A percentile compares a stretch with the other conserved stretches of the same genome.
These are phyloP conservation scores for Trissoscelio sp. DNA, from an alignment of 2,888 invertebrate genomes.

Conservation along the genomic window DNA sequence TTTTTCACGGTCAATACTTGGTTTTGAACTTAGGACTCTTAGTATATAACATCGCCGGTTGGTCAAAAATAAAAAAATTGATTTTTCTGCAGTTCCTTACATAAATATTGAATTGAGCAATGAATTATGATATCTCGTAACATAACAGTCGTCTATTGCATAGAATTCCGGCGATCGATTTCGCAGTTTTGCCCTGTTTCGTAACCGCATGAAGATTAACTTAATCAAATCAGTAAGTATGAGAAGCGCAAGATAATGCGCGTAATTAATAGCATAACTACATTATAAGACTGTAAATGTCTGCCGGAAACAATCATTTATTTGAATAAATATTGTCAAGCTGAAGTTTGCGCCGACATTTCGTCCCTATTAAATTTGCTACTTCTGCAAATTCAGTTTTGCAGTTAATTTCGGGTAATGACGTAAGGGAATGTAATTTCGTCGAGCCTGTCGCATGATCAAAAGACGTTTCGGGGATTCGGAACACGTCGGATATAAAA, in stretches of 20 bases:
- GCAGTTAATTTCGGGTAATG: not conserved
- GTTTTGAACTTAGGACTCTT: no score
- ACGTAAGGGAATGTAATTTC: slow-evolving; percentile 1
- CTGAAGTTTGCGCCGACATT: not conserved
- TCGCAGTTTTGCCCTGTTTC: slow-evolving; percentile 5
- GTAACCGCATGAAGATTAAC: slow-evolving; percentile 8
- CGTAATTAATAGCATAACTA: slow-evolving; percentile 2
- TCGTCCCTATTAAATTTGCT: not conserved
- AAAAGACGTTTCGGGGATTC: not conserved
- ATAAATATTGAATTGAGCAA: no score
- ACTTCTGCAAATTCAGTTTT: not conserved
- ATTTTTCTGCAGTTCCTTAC: no score
- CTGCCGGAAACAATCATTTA: not conserved
- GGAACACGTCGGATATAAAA: slow-evolving; percentile 5
- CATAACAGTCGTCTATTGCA: no score
- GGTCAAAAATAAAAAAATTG: no score
- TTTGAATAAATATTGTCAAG: slow-evolving; percentile 9
- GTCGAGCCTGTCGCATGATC: not conserved
- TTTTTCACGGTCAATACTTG: no score
- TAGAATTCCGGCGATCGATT: no score
- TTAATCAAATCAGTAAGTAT: slow-evolving; percentile 8
- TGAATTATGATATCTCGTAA: no score
- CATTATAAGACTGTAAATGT: slow-evolving; percentile 1
- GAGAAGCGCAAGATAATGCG: slow-evolving; percentile 10
- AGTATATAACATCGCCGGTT: no score